A percentile compares a stretch with the other conserved stretches of the same genome.
Evolutionary conservation across 2,113 vertebrate genomes (phyloP).

Genomic region (Oreotrochilus melanogaster): DNA sequence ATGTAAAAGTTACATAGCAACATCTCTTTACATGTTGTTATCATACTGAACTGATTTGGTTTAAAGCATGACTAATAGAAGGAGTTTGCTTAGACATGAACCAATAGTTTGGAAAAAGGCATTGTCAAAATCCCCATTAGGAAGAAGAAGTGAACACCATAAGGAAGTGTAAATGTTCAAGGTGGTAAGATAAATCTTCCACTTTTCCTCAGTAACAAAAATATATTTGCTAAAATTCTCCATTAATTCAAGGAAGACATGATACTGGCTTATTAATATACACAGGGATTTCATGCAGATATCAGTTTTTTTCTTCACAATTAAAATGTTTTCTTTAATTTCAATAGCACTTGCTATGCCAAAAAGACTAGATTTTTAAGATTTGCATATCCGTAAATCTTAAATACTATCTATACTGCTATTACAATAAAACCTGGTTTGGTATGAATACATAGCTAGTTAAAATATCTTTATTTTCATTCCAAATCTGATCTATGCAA

Average conservation of each 20-base stretch:
- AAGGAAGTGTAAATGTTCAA: slow-evolving; percentile 5
- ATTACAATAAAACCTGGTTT: background rate
- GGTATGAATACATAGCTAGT: background rate
- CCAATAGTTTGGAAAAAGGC: background rate
- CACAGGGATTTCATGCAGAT: background rate
- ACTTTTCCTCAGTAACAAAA: slow-evolving; percentile 22
- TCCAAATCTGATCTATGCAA: background rate
- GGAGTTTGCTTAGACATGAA: background rate
- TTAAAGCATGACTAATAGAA: slow-evolving; percentile 26
- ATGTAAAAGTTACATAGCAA: background rate
- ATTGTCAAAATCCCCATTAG: slow-evolving; percentile 4
- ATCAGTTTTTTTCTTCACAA: background rate
- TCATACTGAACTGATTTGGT: slow-evolving; percentile 3
- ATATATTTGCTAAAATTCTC: background rate
- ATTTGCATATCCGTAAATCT: background rate
- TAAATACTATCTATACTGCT: background rate
- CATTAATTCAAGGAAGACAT: background rate
- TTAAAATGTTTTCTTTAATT: background rate
- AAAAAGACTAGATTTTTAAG: background rate
- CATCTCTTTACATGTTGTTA: background rate
- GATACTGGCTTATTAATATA: background rate
- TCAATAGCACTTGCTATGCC: background rate
- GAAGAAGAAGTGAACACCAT: slow-evolving; percentile 11
- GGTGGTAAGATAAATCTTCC: slow-evolving; percentile 22
- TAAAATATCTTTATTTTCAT: slow-evolving; percentile 54